A percentile compares a stretch with the other conserved stretches of the same genome.
These are phyloP conservation scores for Chaetura pelagica DNA, from an alignment of 2,113 vertebrate species.

Conservation along the genomic window DNA sequence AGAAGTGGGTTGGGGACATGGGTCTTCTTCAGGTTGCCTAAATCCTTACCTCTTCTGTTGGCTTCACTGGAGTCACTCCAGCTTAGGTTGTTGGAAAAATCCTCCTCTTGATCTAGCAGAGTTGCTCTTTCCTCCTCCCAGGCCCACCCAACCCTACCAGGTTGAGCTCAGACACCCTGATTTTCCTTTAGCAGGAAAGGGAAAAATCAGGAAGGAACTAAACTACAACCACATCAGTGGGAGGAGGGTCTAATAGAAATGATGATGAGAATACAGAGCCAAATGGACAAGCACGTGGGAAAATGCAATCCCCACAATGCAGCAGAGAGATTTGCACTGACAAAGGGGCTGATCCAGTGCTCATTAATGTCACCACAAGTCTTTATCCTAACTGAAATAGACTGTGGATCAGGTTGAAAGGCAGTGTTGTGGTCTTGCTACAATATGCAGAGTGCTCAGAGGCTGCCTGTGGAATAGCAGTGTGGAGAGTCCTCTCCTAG, in stretches of 20 bases:
- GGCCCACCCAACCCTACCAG: background rate
- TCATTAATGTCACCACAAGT: constrained; percentile 1
- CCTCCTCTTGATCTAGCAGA: background rate
- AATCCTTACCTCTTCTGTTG: background rate
- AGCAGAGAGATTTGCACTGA: background rate
- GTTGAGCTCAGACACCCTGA: background rate
- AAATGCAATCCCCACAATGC: background rate
- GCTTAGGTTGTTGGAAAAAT: background rate
- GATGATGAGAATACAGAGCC: constrained; percentile 9
- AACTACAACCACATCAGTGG: background rate
- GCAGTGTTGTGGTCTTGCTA: background rate
- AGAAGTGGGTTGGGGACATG: background rate
- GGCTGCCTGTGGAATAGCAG: background rate
- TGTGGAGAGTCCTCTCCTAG: background rate
- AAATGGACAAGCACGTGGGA: background rate
- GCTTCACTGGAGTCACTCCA: background rate
- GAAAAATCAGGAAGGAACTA: background rate
- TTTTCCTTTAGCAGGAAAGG: background rate
- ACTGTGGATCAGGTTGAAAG: background rate
- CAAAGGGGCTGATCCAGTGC: constrained; percentile 3
- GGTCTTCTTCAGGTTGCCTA: background rate
- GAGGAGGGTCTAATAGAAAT: background rate
- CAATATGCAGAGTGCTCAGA: rapidly evolving
- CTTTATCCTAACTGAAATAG: constrained; percentile 26
- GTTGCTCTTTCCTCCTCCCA: background rate